Base-by-base conservation (phyloP, 2,888 invertebrate species). In the Linnaemya vulpina region DNA sequence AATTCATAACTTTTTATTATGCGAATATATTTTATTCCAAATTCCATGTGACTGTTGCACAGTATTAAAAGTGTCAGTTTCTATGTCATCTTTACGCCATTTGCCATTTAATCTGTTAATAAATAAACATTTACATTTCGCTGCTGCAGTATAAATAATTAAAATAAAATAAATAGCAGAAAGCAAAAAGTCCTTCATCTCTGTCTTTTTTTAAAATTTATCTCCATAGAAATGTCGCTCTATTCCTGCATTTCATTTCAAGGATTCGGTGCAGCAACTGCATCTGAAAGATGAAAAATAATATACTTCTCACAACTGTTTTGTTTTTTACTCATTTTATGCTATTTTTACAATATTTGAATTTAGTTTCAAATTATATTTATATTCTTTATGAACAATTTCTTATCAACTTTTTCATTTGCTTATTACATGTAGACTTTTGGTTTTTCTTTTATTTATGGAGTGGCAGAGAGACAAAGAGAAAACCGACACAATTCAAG, bases 271-370 rank as follows among this genome's bases (percentile, higher is more conserved):
- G 7, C n/a, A 49, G n/a, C 8, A 49, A 49, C 15, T 38, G 11
- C 38, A 38, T 2, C 38, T n/a, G n/a, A n/a, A 49, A 49, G n/a
- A 49, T 17, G n/a, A 17, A 49, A 2, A 49, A 49, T 30, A 30
- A 5, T n/a, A n/a, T n/a, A 46, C n/a, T n/a, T 46, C n/a, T 8
- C 4, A 38, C 15, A 46, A 15, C 15, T 7, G 0, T 7, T 49
- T 49, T 49, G n/a, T 1, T 49, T 49, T 49, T 10, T 38, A 11
- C 38, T 38, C n/a, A n/a, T n/a, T n/a, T n/a, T n/a, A n/a, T n/a
- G n/a, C n/a, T 38, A 38, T 38, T 38, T 38, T 38, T 38, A 49
- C 46, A 49, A 49, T 49, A 49, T 49, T 49, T 49, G 46, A 49
- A 49, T 49, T 17, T 17, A 49, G n/a, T 49, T 49, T 49, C n/a